phyloP scores from a whole-genome alignment of 2,888 invertebrate genomes.

The Julus scanicus region DNA sequence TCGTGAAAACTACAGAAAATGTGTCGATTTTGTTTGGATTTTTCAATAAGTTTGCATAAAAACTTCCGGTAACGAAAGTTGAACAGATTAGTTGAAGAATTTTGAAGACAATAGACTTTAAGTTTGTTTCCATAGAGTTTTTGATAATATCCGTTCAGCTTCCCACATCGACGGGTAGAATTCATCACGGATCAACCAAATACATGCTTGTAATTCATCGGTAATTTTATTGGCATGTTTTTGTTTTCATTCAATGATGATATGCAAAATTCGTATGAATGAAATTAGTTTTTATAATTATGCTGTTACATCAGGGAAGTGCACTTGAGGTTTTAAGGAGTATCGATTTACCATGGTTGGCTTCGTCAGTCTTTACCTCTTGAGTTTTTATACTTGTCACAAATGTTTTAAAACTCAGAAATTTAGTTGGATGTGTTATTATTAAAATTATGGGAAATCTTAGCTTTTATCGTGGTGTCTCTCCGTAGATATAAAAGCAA shows the following conservation, averaged over 20 bases:
- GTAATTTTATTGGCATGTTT: neutral
- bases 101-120: neutral
- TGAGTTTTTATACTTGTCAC: too few species aligned
- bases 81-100: neutral
- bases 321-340: neutral
- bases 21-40: neutral
- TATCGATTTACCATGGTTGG: too few species aligned
- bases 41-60: neutral
- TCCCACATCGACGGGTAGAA: neutral
- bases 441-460: too few species aligned
- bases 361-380: too few species aligned
- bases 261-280: neutral
- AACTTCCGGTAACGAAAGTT: neutral
- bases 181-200: neutral
- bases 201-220: neutral
- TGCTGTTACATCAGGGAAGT: neutral
- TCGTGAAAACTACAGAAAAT: too few species aligned
- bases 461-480: too few species aligned
- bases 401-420: too few species aligned
- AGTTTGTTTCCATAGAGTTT: neutral
- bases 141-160: neutral
- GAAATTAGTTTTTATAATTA: constrained; percentile 33
- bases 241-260: constrained; percentile 1
- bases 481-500: too few species aligned
- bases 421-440: too few species aligned